Evolutionary conservation across 2,797 vertebrate genomes (phyloP).

Genomic region (Emydoidea blandingii): DNA sequence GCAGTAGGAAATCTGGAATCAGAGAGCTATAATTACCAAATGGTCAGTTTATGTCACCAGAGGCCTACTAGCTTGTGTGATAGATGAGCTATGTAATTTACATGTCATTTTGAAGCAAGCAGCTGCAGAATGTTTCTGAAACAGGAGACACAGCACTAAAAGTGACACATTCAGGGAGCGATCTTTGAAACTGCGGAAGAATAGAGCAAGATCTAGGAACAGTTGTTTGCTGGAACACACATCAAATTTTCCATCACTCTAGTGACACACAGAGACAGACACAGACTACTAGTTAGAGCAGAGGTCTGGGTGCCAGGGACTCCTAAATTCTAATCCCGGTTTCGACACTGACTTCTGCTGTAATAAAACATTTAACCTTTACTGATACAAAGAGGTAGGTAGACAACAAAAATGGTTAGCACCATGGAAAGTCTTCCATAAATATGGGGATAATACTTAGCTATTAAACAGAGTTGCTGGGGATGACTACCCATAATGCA

Average conservation of each 20-base stretch:
- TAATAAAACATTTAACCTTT: not conserved
- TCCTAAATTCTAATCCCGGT: not conserved
- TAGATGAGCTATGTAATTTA: constrained; percentile 18
- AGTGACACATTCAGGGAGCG: fast-evolving
- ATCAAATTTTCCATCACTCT: fast-evolving
- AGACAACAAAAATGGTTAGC: not conserved
- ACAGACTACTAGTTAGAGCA: not conserved
- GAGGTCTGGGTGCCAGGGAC: not conserved
- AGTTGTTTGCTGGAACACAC: not conserved
- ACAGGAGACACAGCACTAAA: not conserved
- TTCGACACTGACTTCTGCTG: not conserved
- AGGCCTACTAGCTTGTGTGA: not conserved
- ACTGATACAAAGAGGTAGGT: not conserved
- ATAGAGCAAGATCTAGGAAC: not conserved
- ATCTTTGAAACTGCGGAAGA: not conserved
- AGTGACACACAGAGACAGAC: not conserved
- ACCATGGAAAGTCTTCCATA: not conserved
- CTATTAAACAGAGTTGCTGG: not conserved
- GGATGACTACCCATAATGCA: not conserved
- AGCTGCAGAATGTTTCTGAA: not conserved
- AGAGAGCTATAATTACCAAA: fast-evolving
- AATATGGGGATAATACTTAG: not conserved
- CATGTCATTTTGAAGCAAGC: not conserved
- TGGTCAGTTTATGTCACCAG: fast-evolving
- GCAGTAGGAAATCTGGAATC: constrained; percentile 7